Evolutionary conservation across 2,797 vertebrate genomes (phyloP), one percentile per base, ranked within the genome.

Genomic region (Lepus townsendii): DNA sequence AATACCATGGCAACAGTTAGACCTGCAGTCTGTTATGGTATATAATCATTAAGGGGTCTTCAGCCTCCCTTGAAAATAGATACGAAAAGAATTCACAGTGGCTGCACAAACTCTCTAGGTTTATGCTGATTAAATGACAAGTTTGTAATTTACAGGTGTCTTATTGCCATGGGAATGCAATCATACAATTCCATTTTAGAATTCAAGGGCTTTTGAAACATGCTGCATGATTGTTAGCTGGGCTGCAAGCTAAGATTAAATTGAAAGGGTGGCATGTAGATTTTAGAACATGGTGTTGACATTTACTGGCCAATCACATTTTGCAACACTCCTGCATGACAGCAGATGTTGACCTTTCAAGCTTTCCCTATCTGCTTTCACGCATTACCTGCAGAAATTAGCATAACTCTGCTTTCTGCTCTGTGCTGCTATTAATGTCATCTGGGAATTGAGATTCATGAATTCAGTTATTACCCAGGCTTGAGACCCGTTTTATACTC

Each of bases 301-400:
- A 98, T 98, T 98, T 98, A 98, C 98, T 95, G 97, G 97, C 98
- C 98, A 98, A 98, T 98, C 98, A 98, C 97, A 98, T 98, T 98
- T 97, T 98, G 98, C 96, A 98, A 71, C 97, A 97, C 97, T 98
- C 96, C 95, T 97, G 96, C 98, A 97, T 98, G 98, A 98, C 97
- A 98, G 97, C 98, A 98, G 98, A 98, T 98, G 98, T 97, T 98
- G 98, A 98, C 98, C 98, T 98, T 98, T 98, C 97, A 95, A 97
- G 97, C 97, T 98, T 97, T 97, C 96, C 93, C 97, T 98, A 97
- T 98, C 98, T 98, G 94, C 98, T 97, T 97, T 97, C 98, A 97
- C 7, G 73, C 97, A 97, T 98, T 98, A 98, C 98, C 98, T 98
- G 98, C 97, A 98, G 97, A 98, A 98, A 98, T 98, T 98, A 98